A percentile compares a stretch with the other conserved stretches of the same genome.
phyloP scores from a whole-genome alignment of 2,113 vertebrate species.

The Alethe castanea region DNA sequence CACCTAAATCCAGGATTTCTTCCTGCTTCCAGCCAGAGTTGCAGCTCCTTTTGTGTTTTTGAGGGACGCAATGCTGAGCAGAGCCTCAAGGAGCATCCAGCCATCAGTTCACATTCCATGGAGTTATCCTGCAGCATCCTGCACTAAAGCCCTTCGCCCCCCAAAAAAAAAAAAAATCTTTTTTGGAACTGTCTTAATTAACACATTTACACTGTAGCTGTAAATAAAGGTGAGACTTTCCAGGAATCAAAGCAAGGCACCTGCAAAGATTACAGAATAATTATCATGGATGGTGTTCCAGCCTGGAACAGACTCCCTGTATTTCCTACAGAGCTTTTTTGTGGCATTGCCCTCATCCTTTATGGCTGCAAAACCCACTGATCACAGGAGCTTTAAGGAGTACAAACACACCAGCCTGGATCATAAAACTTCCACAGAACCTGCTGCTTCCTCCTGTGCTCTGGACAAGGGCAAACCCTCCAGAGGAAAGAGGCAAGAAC shows the following conservation, averaged over 20 bases:
- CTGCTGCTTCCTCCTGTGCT: background rate
- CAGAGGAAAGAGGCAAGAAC: background rate
- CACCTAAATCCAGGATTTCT: background rate
- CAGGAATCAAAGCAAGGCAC: background rate
- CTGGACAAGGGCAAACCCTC: background rate
- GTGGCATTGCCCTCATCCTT: background rate
- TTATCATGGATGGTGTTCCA: background rate
- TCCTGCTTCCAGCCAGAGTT: background rate
- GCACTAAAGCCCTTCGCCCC: background rate
- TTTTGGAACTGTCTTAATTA: background rate
- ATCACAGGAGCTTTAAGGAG: background rate
- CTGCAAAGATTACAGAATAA: background rate
- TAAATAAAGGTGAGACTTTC: background rate
- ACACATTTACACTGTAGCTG: background rate
- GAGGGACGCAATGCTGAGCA: background rate
- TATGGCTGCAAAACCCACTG: background rate
- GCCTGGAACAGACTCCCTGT: background rate
- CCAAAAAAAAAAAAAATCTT: background rate
- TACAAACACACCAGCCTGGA: background rate
- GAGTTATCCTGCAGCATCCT: background rate
- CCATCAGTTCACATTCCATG: accelerated
- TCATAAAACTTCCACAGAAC: accelerated
- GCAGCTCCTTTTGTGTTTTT: background rate
- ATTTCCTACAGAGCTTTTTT: accelerated
- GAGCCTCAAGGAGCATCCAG: background rate